Evolutionary conservation across 2,113 vertebrate species (phyloP).

Genomic region (Oenanthe melanoleuca): DNA sequence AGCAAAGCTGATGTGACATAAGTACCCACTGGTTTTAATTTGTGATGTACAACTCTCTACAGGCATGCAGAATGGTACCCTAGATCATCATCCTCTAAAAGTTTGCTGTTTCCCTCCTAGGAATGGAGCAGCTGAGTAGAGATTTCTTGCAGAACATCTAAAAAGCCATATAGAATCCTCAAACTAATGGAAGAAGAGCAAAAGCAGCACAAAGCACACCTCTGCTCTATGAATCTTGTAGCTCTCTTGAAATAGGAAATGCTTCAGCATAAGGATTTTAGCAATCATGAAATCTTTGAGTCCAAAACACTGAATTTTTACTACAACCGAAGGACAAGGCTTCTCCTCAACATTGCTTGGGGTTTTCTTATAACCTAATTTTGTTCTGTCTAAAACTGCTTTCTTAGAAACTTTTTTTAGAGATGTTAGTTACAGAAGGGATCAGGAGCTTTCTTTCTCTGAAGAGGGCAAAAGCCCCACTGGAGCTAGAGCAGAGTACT

Average conservation of each 20-base stretch:
- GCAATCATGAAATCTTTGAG: background rate
- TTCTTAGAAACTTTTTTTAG: background rate
- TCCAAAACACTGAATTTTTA: background rate
- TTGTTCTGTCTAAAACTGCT: background rate
- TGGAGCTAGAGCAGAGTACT: background rate
- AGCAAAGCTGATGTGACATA: background rate
- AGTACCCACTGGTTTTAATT: background rate
- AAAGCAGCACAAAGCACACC: background rate
- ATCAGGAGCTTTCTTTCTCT: background rate
- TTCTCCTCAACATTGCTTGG: background rate
- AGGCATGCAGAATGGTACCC: background rate
- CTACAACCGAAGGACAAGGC: fast-evolving
- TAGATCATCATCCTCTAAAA: background rate
- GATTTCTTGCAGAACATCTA: background rate
- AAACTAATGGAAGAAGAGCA: background rate
- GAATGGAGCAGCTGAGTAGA: fast-evolving
- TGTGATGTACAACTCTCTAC: background rate
- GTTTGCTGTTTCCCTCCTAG: background rate
- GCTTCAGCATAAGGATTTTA: background rate
- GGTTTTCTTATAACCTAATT: background rate
- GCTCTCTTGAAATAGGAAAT: background rate
- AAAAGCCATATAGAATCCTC: background rate
- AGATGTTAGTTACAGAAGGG: background rate
- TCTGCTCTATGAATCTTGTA: background rate
- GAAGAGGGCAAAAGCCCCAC: background rate